These are phyloP conservation scores for Danio aesculapii DNA, from an alignment of 2,797 vertebrate genomes.

Conservation along the genomic window DNA sequence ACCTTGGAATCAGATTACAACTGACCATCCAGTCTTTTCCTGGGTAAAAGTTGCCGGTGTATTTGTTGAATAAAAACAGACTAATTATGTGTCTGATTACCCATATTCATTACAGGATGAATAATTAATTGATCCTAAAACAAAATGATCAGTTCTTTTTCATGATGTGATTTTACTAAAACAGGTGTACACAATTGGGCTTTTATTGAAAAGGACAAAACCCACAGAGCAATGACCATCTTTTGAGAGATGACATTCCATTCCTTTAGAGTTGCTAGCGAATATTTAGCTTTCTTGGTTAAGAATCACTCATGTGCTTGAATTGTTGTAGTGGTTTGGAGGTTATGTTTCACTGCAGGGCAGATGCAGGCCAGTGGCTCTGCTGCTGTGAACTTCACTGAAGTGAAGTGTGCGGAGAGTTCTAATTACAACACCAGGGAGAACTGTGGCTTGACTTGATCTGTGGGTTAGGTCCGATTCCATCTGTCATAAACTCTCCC, in stretches of 20 bases:
- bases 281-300: slow-evolving; percentile 23
- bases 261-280: slow-evolving; percentile 25
- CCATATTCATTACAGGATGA: too few relatives aligned
- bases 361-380: slow-evolving; percentile 36
- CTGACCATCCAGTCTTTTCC: too few relatives aligned
- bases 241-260: slow-evolving; percentile 7
- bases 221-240: slow-evolving; percentile 25
- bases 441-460: slow-evolving; percentile 19
- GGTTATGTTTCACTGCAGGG: slow-evolving; percentile 46
- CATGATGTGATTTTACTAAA: neutral
- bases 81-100: too few relatives aligned
- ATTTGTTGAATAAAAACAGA: too few relatives aligned
- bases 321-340: slow-evolving; percentile 42
- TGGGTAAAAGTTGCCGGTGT: too few relatives aligned
- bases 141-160: neutral
- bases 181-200: slow-evolving; percentile 3
- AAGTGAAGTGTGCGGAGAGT: slow-evolving; percentile 34
- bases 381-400: slow-evolving; percentile 21
- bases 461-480: slow-evolving; percentile 41
- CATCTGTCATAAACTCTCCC: slow-evolving; percentile 36
- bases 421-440: slow-evolving; percentile 47
- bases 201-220: slow-evolving; percentile 17
- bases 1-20: too few relatives aligned
- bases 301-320: slow-evolving; percentile 36
- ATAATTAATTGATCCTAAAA: slow-evolving; percentile 6